Percentiles rank a stretch among this genome's conserved stretches.
Evolutionary conservation across 2,797 vertebrate genomes (phyloP).

Genomic region (Benthosema pterotum): DNA sequence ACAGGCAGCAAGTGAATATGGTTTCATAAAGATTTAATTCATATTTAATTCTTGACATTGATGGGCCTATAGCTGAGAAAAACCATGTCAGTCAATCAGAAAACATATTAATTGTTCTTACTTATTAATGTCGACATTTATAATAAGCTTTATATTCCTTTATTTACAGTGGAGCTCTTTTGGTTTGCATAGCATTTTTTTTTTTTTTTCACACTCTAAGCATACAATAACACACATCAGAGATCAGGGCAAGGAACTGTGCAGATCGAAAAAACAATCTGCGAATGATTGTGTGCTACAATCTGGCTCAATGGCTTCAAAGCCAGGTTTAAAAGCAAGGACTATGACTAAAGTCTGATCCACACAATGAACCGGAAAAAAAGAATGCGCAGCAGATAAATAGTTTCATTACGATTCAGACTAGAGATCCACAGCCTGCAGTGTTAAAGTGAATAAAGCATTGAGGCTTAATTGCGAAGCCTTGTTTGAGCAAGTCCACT

Average conservation of each 20-base stretch:
- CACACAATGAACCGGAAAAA: conserved; percentile 7
- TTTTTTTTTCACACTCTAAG: no score
- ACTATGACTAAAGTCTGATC: conserved; percentile 4
- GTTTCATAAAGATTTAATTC: conserved; percentile 69
- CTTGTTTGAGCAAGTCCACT: conserved; percentile 21
- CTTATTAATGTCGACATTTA: conserved; percentile 54
- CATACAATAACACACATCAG: conserved; percentile 28
- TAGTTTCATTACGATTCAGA: conserved; percentile 19
- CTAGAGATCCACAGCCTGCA: not conserved
- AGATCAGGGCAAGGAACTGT: conserved; percentile 21
- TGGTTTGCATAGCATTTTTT: conserved; percentile 16
- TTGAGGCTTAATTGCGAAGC: conserved; percentile 15
- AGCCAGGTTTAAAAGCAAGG: conserved; percentile 12
- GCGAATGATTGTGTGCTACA: conserved; percentile 15
- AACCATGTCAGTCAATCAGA: conserved; percentile 44
- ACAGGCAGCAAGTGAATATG: conserved; percentile 61
- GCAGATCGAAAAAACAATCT: conserved; percentile 28
- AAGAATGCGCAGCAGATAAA: conserved; percentile 24
- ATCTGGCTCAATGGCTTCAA: conserved; percentile 9
- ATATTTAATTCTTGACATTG: conserved; percentile 68
- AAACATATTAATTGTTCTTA: conserved; percentile 53
- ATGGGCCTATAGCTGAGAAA: conserved; percentile 58
- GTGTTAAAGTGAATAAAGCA: conserved; percentile 1
- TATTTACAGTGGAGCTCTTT: conserved; percentile 33
- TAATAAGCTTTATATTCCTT: conserved; percentile 48